phyloP scores from a whole-genome alignment of 2,888 invertebrate species.

The Sussaba pulchella region DNA sequence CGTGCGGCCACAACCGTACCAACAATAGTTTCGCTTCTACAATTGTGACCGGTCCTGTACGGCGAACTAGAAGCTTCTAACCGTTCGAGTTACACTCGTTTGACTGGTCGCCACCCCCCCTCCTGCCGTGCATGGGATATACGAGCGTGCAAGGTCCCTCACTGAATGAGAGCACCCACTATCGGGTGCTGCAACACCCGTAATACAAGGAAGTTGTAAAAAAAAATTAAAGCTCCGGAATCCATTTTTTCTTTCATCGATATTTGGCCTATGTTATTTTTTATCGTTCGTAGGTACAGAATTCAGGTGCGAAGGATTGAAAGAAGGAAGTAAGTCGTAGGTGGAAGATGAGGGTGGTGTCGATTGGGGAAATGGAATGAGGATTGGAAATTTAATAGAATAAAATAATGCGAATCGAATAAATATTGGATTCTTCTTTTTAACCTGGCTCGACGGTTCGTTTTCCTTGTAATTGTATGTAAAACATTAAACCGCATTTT shows the following conservation, averaged over 20 bases:
- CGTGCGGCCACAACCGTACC: conserved; percentile 46
- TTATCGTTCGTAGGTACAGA: background rate
- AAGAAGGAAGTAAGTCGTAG: no score
- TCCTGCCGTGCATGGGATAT: conserved; percentile 24
- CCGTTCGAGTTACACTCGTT: conserved; percentile 80
- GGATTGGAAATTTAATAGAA: no score
- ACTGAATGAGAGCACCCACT: conserved; percentile 36
- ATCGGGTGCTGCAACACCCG: background rate
- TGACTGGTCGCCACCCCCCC: conserved; percentile 71
- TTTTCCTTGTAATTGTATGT: no score
- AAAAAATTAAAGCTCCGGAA: background rate
- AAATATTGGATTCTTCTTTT: no score
- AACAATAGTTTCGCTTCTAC: conserved; percentile 65
- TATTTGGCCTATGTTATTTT: no score
- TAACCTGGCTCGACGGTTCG: no score
- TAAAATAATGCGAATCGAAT: no score
- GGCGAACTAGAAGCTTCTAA: background rate
- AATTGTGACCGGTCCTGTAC: conserved; percentile 62
- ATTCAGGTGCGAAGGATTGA: no score
- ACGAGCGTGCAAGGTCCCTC: conserved; percentile 35
- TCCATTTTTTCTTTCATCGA: background rate
- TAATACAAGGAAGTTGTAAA: background rate
- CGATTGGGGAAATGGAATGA: no score
- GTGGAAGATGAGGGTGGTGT: no score
- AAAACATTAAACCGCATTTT: background rate